These are phyloP conservation scores for Semotilus atromaculatus DNA, from an alignment of 2,797 vertebrate species.

Conservation along the genomic window DNA sequence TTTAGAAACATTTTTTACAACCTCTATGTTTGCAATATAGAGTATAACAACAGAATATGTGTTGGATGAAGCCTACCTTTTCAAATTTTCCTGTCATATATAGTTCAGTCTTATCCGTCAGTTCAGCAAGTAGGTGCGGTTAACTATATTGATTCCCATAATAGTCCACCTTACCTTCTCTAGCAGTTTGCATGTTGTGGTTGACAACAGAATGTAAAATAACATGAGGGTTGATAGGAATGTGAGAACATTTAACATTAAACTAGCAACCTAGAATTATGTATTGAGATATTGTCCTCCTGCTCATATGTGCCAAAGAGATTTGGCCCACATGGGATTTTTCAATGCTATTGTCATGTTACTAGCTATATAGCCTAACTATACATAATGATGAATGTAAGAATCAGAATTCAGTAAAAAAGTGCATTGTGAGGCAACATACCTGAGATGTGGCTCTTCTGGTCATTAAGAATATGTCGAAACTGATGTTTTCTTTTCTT, in stretches of 20 bases:
- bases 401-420: background rate
- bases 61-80: constrained; percentile 24
- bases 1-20: background rate
- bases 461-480: constrained; percentile 27
- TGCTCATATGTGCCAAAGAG: background rate
- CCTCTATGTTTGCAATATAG: background rate
- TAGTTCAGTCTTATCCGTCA: background rate
- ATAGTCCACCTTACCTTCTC: background rate
- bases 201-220: constrained; percentile 33
- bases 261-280: background rate
- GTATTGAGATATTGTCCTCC: background rate
- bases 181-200: constrained; percentile 41
- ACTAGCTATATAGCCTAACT: too few species aligned
- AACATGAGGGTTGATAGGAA: constrained; percentile 1
- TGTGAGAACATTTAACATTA: constrained; percentile 38
- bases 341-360: background rate
- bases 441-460: constrained; percentile 29
- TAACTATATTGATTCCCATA: constrained; percentile 1
- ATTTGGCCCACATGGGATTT: background rate
- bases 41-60: background rate
- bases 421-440: background rate
- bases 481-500: background rate
- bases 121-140: background rate
- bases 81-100: background rate
- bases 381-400: background rate